A percentile compares a stretch with the other conserved stretches of the same genome.
Conservation (phyloP, 2,113 vertebrate genomes). For the Lota lota region DNA sequence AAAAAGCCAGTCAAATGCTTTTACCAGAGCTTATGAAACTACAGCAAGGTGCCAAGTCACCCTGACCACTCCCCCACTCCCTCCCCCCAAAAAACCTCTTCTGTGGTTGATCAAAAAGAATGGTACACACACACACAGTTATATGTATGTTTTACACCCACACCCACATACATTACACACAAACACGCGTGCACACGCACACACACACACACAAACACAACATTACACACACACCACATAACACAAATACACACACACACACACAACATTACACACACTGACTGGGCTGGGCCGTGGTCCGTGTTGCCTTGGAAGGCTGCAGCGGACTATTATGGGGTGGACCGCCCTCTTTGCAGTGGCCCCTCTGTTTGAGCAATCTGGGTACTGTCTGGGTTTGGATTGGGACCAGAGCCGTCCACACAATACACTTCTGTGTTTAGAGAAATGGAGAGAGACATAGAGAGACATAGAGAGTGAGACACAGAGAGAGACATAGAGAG, state of each 20-base stretch:
- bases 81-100: conserved; percentile 51
- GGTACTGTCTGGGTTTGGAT: conserved; percentile 66
- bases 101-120: conserved; percentile 63
- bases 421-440: conserved; percentile 68
- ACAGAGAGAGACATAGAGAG: too few species aligned
- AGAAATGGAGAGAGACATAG: conserved; percentile 15
- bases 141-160: neutral
- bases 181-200: too few species aligned
- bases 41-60: conserved; percentile 53
- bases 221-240: too few species aligned
- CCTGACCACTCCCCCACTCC: conserved; percentile 21
- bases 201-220: too few species aligned
- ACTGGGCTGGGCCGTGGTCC: conserved; percentile 46
- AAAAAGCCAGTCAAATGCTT: conserved; percentile 65
- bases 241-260: too few species aligned
- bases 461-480: neutral
- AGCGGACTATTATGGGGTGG: conserved; percentile 48
- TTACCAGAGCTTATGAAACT: conserved; percentile 67
- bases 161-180: neutral
- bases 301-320: conserved; percentile 57
- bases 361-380: conserved; percentile 69
- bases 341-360: conserved; percentile 52
- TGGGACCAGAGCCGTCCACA: conserved; percentile 57
- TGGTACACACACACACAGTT: neutral
- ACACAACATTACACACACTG: neutral